phyloP scores from a whole-genome alignment of 1,140 invertebrate species.

The Elymnias hypermnestra region DNA sequence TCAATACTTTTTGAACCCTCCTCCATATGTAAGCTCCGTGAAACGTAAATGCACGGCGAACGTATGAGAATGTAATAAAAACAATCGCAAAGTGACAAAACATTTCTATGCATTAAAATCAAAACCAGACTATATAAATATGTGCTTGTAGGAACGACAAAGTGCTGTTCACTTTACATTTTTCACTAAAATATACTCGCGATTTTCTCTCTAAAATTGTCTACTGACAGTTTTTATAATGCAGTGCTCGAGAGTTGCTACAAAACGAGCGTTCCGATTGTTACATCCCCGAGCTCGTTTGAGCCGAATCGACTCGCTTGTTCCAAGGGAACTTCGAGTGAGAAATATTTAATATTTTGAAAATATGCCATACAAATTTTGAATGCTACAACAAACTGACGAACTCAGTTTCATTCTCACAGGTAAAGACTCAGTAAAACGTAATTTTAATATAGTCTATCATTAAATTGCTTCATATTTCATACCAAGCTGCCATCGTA shows the following conservation, averaged over 20 bases:
- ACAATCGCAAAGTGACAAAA: not conserved
- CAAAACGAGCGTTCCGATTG: constrained; percentile 15
- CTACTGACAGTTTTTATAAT: constrained; percentile 17
- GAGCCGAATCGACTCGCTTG: constrained; percentile 9
- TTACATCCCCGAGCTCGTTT: constrained; percentile 12
- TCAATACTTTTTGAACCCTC: too few species aligned
- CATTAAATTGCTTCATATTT: too few species aligned
- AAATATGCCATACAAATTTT: too few species aligned
- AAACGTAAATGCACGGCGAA: too few species aligned
- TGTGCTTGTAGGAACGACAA: not conserved
- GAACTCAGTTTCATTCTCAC: too few species aligned
- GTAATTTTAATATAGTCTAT: too few species aligned
- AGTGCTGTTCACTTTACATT: constrained; percentile 8
- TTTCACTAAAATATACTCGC: constrained; percentile 7
- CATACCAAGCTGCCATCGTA: too few species aligned
- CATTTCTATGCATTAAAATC: not conserved
- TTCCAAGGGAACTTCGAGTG: not conserved
- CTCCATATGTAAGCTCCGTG: too few species aligned
- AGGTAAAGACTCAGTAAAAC: too few species aligned
- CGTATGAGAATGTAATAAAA: too few species aligned
- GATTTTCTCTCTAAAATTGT: constrained; percentile 8
- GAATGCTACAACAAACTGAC: too few species aligned
- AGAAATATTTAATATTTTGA: constrained; percentile 1
- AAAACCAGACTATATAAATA: not conserved
- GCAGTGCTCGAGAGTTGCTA: constrained; percentile 9